Evolutionary conservation across 2,797 vertebrate genomes (phyloP), one percentile per base, ranked within the genome.

Genomic region (Myotis pilosus): DNA sequence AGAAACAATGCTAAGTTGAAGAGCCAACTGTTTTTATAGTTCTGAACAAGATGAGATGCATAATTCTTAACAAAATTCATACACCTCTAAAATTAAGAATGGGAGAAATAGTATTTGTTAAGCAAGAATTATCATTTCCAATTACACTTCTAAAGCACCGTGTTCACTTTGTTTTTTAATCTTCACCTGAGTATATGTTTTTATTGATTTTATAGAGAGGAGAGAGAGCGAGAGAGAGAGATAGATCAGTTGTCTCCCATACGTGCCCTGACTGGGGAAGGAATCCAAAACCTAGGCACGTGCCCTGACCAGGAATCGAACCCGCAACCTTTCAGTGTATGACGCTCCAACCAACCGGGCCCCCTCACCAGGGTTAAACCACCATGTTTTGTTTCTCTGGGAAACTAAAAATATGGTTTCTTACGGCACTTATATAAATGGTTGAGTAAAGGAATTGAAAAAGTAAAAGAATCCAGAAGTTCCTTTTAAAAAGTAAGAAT

Each of bases 1-100:
- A 95, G 19, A 95, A 71, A 55, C n/a, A 76, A 38, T 88, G 74
- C 79, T 64, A 93, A 76, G 60, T 80, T 64, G 71, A 91, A 89
- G 23, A 92, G 25, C 0, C 25, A 57, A 19, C 23, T 60, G 41
- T 76, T 84, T 92, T 79, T 89, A 71, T 71, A 55, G 90, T 33
- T 81, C 44, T 69, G 28, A 78, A 60, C 20, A 94, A 36, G 36
- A 88, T 55, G 47, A 85, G 36, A 71, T 41, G 13, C 3, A 30
- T 38, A 80, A 51, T 75, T 74, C 38, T 75, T 87, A 89, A 92
- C 72, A 85, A 85, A 93, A 57, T 60, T 60, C 16, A 75, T 81
- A 47, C 8, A 72, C 88, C 81, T 90, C 30, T 87, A 95, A 92
- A 86, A 64, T 55, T 89, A 89, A 60, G 92, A 74, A 51, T 22